Evolutionary conservation across 1,140 invertebrate genomes (phyloP).

Genomic region (Scaptomyza montana): DNA sequence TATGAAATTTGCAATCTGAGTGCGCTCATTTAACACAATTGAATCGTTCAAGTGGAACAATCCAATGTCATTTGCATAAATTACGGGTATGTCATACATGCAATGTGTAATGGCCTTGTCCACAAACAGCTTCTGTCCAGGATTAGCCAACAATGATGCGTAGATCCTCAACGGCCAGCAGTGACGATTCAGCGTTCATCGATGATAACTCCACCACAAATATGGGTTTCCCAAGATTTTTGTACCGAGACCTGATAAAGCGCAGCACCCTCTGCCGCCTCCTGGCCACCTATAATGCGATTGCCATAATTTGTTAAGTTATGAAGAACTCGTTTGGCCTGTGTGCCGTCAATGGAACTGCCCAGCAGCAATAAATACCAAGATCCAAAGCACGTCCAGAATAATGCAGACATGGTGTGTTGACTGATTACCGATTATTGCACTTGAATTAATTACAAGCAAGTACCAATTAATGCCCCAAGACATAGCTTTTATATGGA

Average conservation of each 20-base stretch:
- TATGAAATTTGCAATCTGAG: conserved; percentile 73
- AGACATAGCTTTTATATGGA: conserved; percentile 68
- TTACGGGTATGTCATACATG: conserved; percentile 66
- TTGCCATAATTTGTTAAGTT: conserved; percentile 38
- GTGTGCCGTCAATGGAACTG: conserved; percentile 66
- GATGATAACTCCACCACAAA: conserved; percentile 83
- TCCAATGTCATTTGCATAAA: conserved; percentile 85
- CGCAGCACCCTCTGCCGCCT: conserved; percentile 79
- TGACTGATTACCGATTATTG: conserved; percentile 5
- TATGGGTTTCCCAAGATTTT: conserved; percentile 64
- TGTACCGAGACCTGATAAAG: conserved; percentile 84
- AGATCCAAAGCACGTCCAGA: conserved; percentile 1
- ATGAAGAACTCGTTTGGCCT: conserved; percentile 57
- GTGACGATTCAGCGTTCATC: conserved; percentile 80
- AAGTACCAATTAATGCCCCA: conserved; percentile 54
- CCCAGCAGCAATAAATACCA: conserved; percentile 33
- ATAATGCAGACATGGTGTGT: neutral
- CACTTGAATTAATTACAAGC: conserved; percentile 67
- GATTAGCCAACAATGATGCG: conserved; percentile 49
- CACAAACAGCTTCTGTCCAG: conserved; percentile 51
- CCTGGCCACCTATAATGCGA: conserved; percentile 81
- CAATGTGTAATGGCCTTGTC: conserved; percentile 56
- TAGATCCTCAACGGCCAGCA: conserved; percentile 66
- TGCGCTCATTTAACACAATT: conserved; percentile 84
- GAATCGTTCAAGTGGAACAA: conserved; percentile 82